phyloP scores from a whole-genome alignment of 2,888 invertebrate species.

The Gymnocheta viridis region DNA sequence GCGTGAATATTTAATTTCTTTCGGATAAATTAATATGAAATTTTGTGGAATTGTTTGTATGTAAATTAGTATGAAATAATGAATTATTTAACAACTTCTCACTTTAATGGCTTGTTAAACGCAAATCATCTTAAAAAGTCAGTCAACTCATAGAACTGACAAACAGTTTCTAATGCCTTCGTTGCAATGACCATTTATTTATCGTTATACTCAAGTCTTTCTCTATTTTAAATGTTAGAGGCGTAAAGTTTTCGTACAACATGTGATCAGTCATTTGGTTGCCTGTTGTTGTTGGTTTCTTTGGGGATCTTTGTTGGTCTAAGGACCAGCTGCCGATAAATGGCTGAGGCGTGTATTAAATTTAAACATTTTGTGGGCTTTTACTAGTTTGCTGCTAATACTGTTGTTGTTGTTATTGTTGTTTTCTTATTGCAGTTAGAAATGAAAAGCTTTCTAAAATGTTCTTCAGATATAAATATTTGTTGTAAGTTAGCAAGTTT shows the following conservation, averaged over 20 bases:
- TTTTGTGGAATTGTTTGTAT: conserved; percentile 52
- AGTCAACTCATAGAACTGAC: conserved; percentile 23
- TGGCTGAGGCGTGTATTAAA: conserved; percentile 67
- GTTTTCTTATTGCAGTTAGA: conserved; percentile 26
- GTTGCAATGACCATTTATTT: conserved; percentile 30
- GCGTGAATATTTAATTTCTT: conserved; percentile 7
- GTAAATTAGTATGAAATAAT: conserved; percentile 53
- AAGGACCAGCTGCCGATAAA: conserved; percentile 66
- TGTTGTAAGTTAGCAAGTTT: conserved; percentile 33
- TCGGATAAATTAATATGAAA: conserved; percentile 49
- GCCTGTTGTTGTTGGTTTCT: conserved; percentile 11
- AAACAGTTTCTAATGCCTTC: neutral
- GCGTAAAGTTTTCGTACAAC: conserved; percentile 53
- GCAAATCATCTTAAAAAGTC: conserved; percentile 48
- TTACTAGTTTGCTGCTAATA: conserved; percentile 36
- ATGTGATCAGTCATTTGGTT: conserved; percentile 47
- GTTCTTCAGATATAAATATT: conserved; percentile 48
- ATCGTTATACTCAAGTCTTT: conserved; percentile 57
- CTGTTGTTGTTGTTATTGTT: conserved; percentile 13
- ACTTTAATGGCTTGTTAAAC: conserved; percentile 66
- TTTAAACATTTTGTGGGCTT: conserved; percentile 67
- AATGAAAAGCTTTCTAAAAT: conserved; percentile 69
- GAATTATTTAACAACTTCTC: conserved; percentile 65
- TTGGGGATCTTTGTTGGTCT: conserved; percentile 8
- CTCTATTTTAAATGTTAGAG: conserved; percentile 38